A percentile compares a stretch with the other conserved stretches of the same genome.
These are phyloP conservation scores for Reticulitermes speratus DNA, from an alignment of 1,140 invertebrate species.

Conservation along the genomic window DNA sequence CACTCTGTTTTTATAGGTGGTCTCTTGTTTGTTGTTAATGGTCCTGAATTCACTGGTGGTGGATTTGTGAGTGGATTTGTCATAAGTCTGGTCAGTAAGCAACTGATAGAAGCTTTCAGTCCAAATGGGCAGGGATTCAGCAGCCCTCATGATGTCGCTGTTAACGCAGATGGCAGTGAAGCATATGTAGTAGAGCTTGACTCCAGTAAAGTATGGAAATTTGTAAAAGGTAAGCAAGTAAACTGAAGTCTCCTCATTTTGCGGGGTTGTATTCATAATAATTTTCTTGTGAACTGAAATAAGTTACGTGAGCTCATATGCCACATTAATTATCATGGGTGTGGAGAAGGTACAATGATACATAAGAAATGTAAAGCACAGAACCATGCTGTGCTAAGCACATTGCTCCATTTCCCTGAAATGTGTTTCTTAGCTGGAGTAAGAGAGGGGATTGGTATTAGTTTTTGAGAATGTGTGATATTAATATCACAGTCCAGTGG, in stretches of 20 bases:
- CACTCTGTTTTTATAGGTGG: slow-evolving; percentile 44
- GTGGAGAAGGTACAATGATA: too few species aligned
- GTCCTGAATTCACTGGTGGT: slow-evolving; percentile 39
- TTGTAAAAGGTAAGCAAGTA: slow-evolving; percentile 45
- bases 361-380: too few species aligned
- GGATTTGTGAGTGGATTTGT: slow-evolving; percentile 62
- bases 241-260: too few species aligned
- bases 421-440: too few species aligned
- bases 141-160: slow-evolving; percentile 74
- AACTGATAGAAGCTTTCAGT: slow-evolving; percentile 61
- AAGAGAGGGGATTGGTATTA: too few species aligned
- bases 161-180: slow-evolving; percentile 62
- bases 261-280: background rate
- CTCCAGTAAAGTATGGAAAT: slow-evolving; percentile 63
- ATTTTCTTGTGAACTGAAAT: too few species aligned
- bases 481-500: too few species aligned
- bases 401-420: too few species aligned
- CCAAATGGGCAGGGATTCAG: slow-evolving; percentile 57
- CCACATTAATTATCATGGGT: too few species aligned
- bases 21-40: slow-evolving; percentile 52
- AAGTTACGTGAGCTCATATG: too few species aligned
- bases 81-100: slow-evolving; percentile 59
- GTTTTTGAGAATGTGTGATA: too few species aligned
- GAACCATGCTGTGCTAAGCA: too few species aligned
- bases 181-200: slow-evolving; percentile 75